Evolutionary conservation across 1,140 invertebrate species (phyloP), one percentile per base, ranked within the genome.

Genomic region (Macrobrachium nipponense): DNA sequence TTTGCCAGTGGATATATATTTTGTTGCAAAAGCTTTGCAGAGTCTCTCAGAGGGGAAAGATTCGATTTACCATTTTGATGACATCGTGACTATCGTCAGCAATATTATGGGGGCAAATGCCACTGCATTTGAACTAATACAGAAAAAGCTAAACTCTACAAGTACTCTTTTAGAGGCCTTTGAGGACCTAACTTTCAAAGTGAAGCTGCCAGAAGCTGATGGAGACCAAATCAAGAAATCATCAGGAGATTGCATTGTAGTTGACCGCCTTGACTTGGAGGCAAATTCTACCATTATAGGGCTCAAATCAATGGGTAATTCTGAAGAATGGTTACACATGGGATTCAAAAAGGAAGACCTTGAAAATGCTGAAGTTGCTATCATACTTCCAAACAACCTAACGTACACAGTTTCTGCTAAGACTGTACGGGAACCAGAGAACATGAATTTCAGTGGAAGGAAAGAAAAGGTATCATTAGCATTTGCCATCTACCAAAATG

Each of bases 401-500:
- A 88, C 80, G 8, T 75, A 76, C 17, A 78, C 36, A 6, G 43
- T 88, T 15, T 51, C 82, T 18, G 27, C 43, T 20, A 76, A 80
- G 10, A 27, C 62, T 7, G 43, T 43, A 18, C 44, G 20, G 58
- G 17, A 75, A 44, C 62, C 20, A 14, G 68, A n/a, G 51, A 61
- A 27, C 7, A 66, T 23, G 27, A 20, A n/a, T 17, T 2, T 60
- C 59, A n/a, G 20, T 10, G 59, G 17, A 44, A 62, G 68, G 44
- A 61, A 66, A 64, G 27, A 66, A 18, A 85, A 77, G 58, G 61
- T 87, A 14, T 27, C 82, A 11, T 20, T 88, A 20, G 58, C 61
- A 20, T 88, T 88, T 75, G 80, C 80, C 44, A 76, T 87, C n/a
- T 88, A 87, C 75, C 64, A 77, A 12, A 87, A 82, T 59, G 85